Base-by-base conservation (phyloP, 1,140 invertebrate species). In the Drosophila eugracilis region DNA sequence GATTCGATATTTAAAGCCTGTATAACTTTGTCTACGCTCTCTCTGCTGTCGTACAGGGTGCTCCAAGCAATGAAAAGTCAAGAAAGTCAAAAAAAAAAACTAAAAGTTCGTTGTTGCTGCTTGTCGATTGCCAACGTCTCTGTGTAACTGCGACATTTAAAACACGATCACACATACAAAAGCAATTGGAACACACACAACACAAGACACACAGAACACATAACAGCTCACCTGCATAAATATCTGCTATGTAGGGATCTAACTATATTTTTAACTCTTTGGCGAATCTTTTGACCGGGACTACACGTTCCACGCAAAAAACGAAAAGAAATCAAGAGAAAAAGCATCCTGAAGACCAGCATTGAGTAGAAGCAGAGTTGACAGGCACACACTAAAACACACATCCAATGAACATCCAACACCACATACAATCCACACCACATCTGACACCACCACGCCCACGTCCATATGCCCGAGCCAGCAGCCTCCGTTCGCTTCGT, bases 91-190 rank as follows among this genome's bases (percentile, higher is more conserved):
- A 59, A 48, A 36, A 30, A 52, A 65, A 45, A 14, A 17, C 30
- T 15, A 39, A 39, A 70, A 76, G 83, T 88, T 86, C 78, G 83
- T 86, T 86, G 83, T 86, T 86, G 83, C 83, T 86, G 83, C 83
- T 88, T 86, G 83, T 88, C 83, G 83, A 88, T 86, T 86, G 83
- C 83, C 83, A 88, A 84, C 83, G 78, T 83, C 65, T 74, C 81
- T 88, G 83, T 86, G 65, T 88, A 85, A 63, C 83, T 80, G 78
- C 81, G 66, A 78, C 80, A 70, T 72, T 78, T 49, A 55, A 80
- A 26, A 63, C 41, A 19, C 4, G 48, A 36, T 49, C 39, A 60
- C 57, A 78, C 39, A 60, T 52, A 78, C 52, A 50, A 32, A 41
- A 62, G 60, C 60, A 48, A 65, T 65, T 65, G 60, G 57, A 65